phyloP scores from a whole-genome alignment of 2,888 invertebrate genomes.

The Opisthograptis luteolata region DNA sequence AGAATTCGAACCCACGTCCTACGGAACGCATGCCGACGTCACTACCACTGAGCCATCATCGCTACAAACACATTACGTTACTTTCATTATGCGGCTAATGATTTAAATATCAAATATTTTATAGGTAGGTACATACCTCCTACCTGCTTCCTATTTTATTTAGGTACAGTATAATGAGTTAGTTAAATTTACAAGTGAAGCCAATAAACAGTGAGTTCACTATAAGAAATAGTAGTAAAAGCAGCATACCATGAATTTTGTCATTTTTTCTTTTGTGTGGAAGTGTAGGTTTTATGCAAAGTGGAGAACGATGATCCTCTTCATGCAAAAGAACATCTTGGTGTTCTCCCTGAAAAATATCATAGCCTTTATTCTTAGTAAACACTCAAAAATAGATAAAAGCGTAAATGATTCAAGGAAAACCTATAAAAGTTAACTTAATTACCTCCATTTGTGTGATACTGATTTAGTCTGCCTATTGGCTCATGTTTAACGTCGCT shows the following conservation, averaged over 20 bases:
- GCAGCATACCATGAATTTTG: constrained; percentile 51
- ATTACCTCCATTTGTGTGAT: constrained; percentile 68
- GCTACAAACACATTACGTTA: too few species aligned
- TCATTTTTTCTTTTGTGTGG: constrained; percentile 63
- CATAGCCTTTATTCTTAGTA: too few species aligned
- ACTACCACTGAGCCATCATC: too few species aligned
- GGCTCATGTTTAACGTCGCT: constrained; percentile 53
- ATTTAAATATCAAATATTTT: too few species aligned
- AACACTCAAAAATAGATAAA: constrained; percentile 1
- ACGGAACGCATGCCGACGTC: too few species aligned
- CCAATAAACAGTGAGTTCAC: background rate
- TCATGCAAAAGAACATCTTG: constrained; percentile 61
- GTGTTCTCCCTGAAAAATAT: constrained; percentile 56
- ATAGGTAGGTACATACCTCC: too few species aligned
- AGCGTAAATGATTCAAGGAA: constrained; percentile 12
- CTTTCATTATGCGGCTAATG: too few species aligned
- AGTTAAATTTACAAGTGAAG: background rate
- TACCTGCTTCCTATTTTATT: too few species aligned
- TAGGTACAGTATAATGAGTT: too few species aligned
- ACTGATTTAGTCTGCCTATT: constrained; percentile 46
- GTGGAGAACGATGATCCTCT: constrained; percentile 59
- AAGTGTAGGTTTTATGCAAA: constrained; percentile 52
- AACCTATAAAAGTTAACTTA: background rate
- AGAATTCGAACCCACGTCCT: too few species aligned
- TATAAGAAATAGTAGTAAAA: background rate